Base-by-base conservation (phyloP, 2,113 vertebrate species). In the Silurus meridionalis region DNA sequence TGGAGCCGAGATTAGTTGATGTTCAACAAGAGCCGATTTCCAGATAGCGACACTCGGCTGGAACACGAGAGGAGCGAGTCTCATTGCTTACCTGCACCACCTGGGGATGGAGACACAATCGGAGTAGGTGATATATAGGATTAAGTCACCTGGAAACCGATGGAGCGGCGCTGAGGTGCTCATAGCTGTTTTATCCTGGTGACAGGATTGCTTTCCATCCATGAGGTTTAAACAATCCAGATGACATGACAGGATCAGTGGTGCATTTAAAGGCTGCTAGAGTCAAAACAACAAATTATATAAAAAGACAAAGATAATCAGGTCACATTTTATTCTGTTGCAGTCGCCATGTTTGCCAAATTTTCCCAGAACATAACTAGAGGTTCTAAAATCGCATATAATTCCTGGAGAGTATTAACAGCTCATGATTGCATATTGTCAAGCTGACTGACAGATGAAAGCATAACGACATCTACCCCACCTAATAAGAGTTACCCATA, bases 1-100 rank as follows among this genome's bases (percentile, higher is more conserved):
- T 78, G 72, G 83, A 85, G 82, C 6, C 3, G 6, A 84, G 83
- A 85, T 85, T 77, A 64, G 77, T 53, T 4, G 19, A 80, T 80
- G 77, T 80, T 80, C 28, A 57, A 71, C 63, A 67, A 85, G 78
- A 8, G 25, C 28, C 21, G 84, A 85, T 85, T 69, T 64, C n/a
- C 60, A 46, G 72, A 64, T 53, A 78, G n/a, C 8, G 48, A 21
- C 46, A 64, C 72, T n/a, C 53, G 21, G 48, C 52, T 78, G 83
- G 72, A 66, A 64, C 2, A 15, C 37, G 46, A 72, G 55, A 50
- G 23, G 8, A 85, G 25, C 25, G 23, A 46, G 50, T 25, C 46
- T 21, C 23, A 52, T 75, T 83, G 83, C 55, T 84, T 75, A 60
- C 57, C 48, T 46, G 8, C 57, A 75, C 57, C 83, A 75, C 83